Conservation (phyloP, 1,140 invertebrate genomes). For the Ctenoplectra terminalis region DNA sequence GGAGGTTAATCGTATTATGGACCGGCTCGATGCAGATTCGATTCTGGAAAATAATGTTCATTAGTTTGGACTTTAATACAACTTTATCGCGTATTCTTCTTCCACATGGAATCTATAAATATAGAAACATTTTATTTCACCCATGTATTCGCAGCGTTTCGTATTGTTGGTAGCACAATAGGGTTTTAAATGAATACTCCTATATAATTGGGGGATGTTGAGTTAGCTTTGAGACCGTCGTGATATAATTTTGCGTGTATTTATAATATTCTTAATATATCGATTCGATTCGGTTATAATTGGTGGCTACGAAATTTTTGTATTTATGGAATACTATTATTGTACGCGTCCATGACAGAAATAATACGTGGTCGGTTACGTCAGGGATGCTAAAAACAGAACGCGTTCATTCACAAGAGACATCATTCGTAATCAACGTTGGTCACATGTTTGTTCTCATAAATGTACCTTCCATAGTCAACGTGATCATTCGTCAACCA, state of each 20-base stretch:
- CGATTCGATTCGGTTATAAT: background rate
- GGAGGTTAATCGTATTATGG: slow-evolving; percentile 57
- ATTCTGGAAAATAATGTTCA: slow-evolving; percentile 19
- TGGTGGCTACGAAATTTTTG: background rate
- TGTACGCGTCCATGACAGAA: slow-evolving; percentile 27
- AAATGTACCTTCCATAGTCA: slow-evolving; percentile 39
- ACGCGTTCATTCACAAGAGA: slow-evolving; percentile 58
- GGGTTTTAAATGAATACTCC: too few relatives aligned
- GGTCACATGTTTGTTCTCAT: slow-evolving; percentile 53
- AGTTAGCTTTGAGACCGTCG: too few relatives aligned
- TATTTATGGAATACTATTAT: background rate
- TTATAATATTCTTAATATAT: background rate
- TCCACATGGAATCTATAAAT: background rate
- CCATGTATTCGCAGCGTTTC: background rate
- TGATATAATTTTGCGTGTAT: background rate
- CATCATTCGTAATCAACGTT: slow-evolving; percentile 35
- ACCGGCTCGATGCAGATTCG: slow-evolving; percentile 41
- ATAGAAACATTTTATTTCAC: too few relatives aligned
- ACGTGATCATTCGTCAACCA: slow-evolving; percentile 45
- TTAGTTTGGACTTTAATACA: slow-evolving; percentile 18
- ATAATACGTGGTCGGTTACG: slow-evolving; percentile 52
- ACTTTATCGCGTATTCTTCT: background rate
- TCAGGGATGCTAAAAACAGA: slow-evolving; percentile 53
- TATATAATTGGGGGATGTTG: too few relatives aligned
- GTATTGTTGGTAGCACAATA: too few relatives aligned